Evolutionary conservation across 2,113 vertebrate genomes (phyloP).

Genomic region (Equus quagga): DNA sequence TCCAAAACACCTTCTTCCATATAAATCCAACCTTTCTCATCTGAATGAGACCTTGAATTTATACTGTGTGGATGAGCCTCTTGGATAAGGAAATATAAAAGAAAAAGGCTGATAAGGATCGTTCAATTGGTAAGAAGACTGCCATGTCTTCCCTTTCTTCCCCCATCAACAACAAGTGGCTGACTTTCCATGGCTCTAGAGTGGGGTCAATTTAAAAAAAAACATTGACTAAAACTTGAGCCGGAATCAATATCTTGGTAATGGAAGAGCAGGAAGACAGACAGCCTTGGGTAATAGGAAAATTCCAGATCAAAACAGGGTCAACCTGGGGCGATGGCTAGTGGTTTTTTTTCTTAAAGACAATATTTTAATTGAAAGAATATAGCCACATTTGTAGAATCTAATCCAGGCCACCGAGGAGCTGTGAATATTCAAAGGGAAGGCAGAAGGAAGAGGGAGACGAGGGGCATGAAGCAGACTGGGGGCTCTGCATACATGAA

Average conservation of each 20-base stretch:
- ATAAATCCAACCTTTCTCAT: neutral
- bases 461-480: neutral
- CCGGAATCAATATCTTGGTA: neutral
- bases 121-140: neutral
- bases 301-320: neutral
- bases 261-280: neutral
- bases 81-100: neutral
- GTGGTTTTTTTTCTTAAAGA: neutral
- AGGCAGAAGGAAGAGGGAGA: neutral
- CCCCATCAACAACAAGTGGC: neutral
- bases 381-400: neutral
- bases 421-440: neutral
- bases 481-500: neutral
- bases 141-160: neutral
- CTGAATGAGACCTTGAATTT: neutral
- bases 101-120: neutral
- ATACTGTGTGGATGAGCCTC: neutral
- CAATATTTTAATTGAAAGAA: conserved; percentile 43
- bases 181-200: neutral
- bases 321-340: neutral
- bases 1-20: neutral
- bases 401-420: neutral
- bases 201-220: neutral
- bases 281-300: neutral
- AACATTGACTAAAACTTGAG: neutral